phyloP scores from a whole-genome alignment of 2,888 invertebrate species.

The Hirtodrosophila alboralis region DNA sequence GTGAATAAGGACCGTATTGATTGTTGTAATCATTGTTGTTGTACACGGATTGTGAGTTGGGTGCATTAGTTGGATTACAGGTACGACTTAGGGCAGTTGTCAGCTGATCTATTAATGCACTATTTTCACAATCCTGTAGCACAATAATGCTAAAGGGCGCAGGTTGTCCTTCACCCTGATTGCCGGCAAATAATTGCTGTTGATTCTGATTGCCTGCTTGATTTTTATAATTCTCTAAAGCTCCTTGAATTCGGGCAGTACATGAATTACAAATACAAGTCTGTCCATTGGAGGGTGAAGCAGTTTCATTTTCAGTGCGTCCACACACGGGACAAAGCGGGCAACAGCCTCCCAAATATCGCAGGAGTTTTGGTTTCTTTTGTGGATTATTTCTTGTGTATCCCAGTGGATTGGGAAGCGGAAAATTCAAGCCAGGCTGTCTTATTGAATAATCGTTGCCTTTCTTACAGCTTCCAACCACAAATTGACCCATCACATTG shows the following conservation, averaged over 20 bases:
- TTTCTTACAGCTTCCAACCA: constrained; percentile 1
- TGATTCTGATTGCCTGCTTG: too few species aligned
- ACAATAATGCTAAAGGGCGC: constrained; percentile 53
- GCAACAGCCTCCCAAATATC: constrained; percentile 10
- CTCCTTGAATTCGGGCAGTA: constrained; percentile 18
- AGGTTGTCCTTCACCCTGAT: background rate
- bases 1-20: too few species aligned
- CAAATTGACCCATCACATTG: constrained; percentile 4
- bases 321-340: constrained; percentile 45
- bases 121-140: constrained; percentile 50
- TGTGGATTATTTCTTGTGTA: too few species aligned
- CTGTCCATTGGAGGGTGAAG: background rate
- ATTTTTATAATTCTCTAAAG: constrained; percentile 16
- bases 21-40: background rate
- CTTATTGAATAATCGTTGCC: background rate
- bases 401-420: too few species aligned
- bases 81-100: constrained; percentile 25
- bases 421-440: too few species aligned
- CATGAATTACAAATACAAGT: constrained; percentile 51
- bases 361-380: background rate
- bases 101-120: constrained; percentile 52
- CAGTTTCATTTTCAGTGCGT: background rate
- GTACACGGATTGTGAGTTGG: background rate
- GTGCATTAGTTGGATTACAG: background rate
- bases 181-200: background rate